These are phyloP conservation scores for Argentina silus DNA, from an alignment of 2,797 vertebrate genomes.

Conservation along the genomic window DNA sequence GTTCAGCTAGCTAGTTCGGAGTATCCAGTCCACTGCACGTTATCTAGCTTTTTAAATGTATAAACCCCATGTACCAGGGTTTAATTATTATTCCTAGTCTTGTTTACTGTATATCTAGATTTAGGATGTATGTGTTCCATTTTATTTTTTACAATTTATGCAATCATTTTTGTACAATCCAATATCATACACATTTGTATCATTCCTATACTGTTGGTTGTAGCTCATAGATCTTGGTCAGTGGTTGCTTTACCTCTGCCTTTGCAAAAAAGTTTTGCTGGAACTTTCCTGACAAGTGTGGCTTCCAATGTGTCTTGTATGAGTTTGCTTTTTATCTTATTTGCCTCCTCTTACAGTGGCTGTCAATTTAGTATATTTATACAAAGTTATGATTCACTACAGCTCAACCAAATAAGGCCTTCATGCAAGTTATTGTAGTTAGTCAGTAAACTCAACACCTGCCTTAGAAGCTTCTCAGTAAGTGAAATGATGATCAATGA, in stretches of 20 bases:
- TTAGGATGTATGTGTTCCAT: constrained; percentile 50
- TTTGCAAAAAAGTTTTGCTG: constrained; percentile 23
- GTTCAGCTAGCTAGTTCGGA: constrained; percentile 43
- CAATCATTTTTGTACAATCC: constrained; percentile 74
- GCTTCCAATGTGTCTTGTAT: constrained; percentile 42
- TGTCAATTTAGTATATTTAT: constrained; percentile 65
- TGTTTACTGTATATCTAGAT: constrained; percentile 62
- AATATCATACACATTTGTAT: constrained; percentile 70
- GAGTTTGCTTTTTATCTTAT: constrained; percentile 32
- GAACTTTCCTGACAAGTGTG: constrained; percentile 30
- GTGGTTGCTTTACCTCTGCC: constrained; percentile 31
- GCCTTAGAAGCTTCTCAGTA: not conserved
- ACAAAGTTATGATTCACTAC: constrained; percentile 74
- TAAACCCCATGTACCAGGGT: constrained; percentile 43
- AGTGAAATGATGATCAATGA: not conserved
- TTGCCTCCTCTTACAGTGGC: constrained; percentile 45
- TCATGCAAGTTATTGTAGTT: constrained; percentile 43
- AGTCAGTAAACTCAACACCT: not conserved
- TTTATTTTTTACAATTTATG: constrained; percentile 61
- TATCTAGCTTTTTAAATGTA: constrained; percentile 30
- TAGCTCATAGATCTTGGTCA: constrained; percentile 42
- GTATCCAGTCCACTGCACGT: constrained; percentile 28
- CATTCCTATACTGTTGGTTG: constrained; percentile 69
- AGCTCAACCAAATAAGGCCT: constrained; percentile 80
- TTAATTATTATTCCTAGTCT: constrained; percentile 46